phyloP scores from a whole-genome alignment of 1,140 invertebrate species.

The Delia radicum region DNA sequence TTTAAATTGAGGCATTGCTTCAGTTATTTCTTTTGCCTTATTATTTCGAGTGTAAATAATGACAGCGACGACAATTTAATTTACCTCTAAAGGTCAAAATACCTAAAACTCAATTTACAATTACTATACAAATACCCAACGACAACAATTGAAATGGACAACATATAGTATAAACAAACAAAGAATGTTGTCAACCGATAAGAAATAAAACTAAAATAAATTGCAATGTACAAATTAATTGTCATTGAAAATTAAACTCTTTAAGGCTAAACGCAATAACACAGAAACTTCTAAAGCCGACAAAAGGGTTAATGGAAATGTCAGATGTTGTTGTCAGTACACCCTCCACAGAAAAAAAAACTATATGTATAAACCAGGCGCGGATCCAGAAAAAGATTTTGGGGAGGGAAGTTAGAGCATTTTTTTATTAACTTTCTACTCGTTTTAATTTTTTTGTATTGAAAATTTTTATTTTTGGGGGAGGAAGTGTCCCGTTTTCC shows the following conservation, averaged over 20 bases:
- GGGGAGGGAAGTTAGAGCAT: too few relatives aligned
- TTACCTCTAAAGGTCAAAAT: constrained; percentile 18
- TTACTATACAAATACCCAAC: not conserved
- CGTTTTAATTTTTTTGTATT: too few relatives aligned
- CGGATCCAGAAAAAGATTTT: too few relatives aligned
- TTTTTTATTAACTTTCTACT: too few relatives aligned
- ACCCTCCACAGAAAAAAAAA: too few relatives aligned
- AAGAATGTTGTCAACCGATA: not conserved
- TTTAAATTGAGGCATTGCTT: too few relatives aligned
- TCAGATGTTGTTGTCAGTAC: not conserved
- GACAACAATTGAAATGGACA: not conserved
- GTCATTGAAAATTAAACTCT: not conserved
- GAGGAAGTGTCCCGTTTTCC: too few relatives aligned
- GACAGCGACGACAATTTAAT: constrained; percentile 15
- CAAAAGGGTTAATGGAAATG: not conserved
- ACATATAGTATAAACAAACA: not conserved
- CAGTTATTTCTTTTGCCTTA: not conserved
- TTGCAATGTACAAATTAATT: not conserved
- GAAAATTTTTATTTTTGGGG: too few relatives aligned
- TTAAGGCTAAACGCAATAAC: not conserved
- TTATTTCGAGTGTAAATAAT: too few relatives aligned
- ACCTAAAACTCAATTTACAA: constrained; percentile 8
- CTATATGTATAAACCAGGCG: too few relatives aligned
- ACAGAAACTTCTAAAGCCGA: not conserved
- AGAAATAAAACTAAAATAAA: not conserved